A percentile compares a stretch with the other conserved stretches of the same genome.
phyloP scores from a whole-genome alignment of 1,140 invertebrate genomes.

The Aleiodes sp. region DNA sequence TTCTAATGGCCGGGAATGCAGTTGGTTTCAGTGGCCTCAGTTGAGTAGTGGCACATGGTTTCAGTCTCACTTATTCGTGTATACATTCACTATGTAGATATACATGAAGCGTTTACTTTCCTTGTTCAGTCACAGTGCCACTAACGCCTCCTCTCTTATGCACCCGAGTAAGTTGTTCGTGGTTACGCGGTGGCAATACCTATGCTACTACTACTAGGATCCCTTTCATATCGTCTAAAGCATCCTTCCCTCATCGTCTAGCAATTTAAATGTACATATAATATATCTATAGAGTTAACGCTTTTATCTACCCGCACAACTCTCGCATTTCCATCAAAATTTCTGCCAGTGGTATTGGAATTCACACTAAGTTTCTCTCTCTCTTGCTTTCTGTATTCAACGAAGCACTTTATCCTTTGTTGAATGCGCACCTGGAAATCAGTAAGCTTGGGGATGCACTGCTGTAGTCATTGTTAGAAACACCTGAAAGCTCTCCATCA shows the following conservation, averaged over 20 bases:
- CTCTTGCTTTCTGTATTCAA: too few species aligned
- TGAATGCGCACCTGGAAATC: too few species aligned
- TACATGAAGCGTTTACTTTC: not conserved
- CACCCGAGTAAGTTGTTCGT: conserved; percentile 57
- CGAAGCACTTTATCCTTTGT: too few species aligned
- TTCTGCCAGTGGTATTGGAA: conserved; percentile 25
- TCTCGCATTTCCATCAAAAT: not conserved
- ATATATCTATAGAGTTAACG: conserved; percentile 1
- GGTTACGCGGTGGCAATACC: conserved; percentile 52
- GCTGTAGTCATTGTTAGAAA: too few species aligned
- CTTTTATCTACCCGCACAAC: not conserved
- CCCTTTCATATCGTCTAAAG: conserved; percentile 49
- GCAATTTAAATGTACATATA: conserved; percentile 13
- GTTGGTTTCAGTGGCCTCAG: conserved; percentile 64
- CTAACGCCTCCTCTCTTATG: conserved; percentile 11
- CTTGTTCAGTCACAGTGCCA: conserved; percentile 12
- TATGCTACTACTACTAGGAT: conserved; percentile 37
- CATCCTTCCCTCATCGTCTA: conserved; percentile 19
- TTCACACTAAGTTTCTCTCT: too few species aligned
- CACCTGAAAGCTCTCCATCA: too few species aligned
- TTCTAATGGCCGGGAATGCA: conserved; percentile 65
- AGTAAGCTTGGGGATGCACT: too few species aligned
- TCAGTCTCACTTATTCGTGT: conserved; percentile 19
- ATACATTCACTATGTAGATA: conserved; percentile 18
- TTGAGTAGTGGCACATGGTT: conserved; percentile 16